Conservation (phyloP, 1,140 invertebrate genomes). For the Stegodyphus dumicola region DNA sequence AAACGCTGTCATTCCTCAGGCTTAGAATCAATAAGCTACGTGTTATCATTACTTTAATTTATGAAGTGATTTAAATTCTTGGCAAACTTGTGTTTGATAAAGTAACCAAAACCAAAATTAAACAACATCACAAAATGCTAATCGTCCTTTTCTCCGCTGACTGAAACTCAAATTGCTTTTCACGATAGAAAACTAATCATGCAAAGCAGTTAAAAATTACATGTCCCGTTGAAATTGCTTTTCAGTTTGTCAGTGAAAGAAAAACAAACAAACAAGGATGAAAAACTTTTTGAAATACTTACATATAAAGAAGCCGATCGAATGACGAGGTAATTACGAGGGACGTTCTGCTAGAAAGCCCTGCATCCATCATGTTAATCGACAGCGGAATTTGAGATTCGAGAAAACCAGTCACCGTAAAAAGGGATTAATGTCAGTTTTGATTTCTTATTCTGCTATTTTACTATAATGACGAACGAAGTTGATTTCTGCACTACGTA, state of each 20-base stretch:
- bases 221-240: conserved; percentile 37
- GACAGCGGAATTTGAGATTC: conserved; percentile 15
- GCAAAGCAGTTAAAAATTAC: conserved; percentile 48
- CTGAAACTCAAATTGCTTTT: conserved; percentile 15
- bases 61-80: too few species aligned
- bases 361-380: conserved; percentile 11
- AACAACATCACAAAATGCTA: too few species aligned
- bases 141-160: conserved; percentile 6
- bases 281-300: background rate
- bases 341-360: background rate
- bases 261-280: background rate
- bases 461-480: too few species aligned
- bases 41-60: too few species aligned
- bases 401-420: background rate
- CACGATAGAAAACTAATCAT: conserved; percentile 19
- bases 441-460: background rate
- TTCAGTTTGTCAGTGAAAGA: conserved; percentile 21
- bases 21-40: too few species aligned
- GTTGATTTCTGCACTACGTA: too few species aligned
- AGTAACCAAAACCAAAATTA: too few species aligned
- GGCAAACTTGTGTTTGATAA: too few species aligned
- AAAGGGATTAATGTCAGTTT: background rate
- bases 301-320: conserved; percentile 4
- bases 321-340: conserved; percentile 23
- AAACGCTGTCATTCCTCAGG: too few species aligned